These are phyloP conservation scores for Buphagus erythrorhynchus DNA, from an alignment of 2,797 vertebrate species.

Conservation along the genomic window DNA sequence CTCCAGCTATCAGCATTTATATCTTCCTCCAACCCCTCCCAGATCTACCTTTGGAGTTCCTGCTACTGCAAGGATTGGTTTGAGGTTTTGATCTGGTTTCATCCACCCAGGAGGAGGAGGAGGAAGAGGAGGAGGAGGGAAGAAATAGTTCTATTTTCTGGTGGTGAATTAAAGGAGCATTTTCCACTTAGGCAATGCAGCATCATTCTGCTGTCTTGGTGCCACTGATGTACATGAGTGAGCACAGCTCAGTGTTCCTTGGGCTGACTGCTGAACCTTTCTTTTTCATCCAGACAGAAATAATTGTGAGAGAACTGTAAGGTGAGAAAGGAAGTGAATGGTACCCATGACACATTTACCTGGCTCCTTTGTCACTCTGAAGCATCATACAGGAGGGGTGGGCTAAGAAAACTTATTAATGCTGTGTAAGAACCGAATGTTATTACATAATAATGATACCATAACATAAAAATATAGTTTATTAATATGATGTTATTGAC, in stretches of 20 bases:
- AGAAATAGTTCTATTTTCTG: neutral
- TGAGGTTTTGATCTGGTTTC: conserved; percentile 20
- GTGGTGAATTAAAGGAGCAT: neutral
- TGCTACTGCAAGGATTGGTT: conserved; percentile 64
- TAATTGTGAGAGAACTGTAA: neutral
- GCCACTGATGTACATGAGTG: neutral
- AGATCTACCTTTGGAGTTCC: conserved; percentile 51
- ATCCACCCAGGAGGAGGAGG: conserved; percentile 35
- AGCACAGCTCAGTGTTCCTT: neutral
- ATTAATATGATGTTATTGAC: neutral
- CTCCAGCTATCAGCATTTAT: conserved; percentile 57
- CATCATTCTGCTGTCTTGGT: neutral
- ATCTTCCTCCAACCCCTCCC: conserved; percentile 60
- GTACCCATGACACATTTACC: neutral
- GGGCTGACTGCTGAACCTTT: neutral
- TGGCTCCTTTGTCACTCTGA: neutral
- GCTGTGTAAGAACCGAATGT: neutral
- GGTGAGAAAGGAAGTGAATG: neutral
- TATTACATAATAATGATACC: neutral
- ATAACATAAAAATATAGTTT: neutral
- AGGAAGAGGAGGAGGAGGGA: neutral
- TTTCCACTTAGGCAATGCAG: neutral
- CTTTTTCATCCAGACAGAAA: neutral
- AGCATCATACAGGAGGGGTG: neutral
- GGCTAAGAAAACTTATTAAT: neutral